These are phyloP conservation scores for Metridium senile DNA, from an alignment of 92 coral and sea anemone species.

Conservation along the genomic window DNA sequence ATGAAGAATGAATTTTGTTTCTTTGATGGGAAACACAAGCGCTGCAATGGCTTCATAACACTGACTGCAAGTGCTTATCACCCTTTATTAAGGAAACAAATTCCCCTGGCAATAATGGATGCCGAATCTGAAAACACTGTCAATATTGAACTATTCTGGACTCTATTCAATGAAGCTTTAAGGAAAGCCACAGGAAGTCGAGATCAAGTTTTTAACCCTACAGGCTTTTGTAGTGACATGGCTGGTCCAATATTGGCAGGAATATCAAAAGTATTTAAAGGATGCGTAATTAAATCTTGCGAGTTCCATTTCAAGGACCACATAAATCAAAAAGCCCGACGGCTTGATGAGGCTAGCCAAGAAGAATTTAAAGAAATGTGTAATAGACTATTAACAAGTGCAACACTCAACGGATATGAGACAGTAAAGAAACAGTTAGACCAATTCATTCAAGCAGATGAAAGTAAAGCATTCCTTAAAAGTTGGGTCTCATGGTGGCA, in stretches of 20 bases:
- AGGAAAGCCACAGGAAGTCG: conserved; percentile 10
- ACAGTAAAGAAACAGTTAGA: conserved; percentile 20
- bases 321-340: conserved; percentile 32
- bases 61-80: conserved; percentile 43
- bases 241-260: conserved; percentile 23
- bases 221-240: conserved; percentile 49
- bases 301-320: conserved; percentile 53
- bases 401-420: conserved; percentile 11
- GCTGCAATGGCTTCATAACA: conserved; percentile 41
- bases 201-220: conserved; percentile 33
- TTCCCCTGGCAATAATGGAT: conserved; percentile 36
- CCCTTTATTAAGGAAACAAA: conserved; percentile 30
- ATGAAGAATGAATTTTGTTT: conserved; percentile 51
- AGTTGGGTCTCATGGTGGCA: conserved; percentile 33
- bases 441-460: conserved; percentile 15
- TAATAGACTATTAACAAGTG: conserved; percentile 16
- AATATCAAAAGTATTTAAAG: conserved; percentile 11
- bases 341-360: conserved; percentile 21
- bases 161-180: conserved; percentile 19
- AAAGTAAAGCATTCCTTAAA: background rate
- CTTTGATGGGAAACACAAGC: conserved; percentile 32
- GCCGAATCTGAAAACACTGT: conserved; percentile 18
- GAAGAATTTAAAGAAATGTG: conserved; percentile 29
- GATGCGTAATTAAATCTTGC: conserved; percentile 15
- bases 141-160: conserved; percentile 37